phyloP scores from a whole-genome alignment of 2,888 invertebrate genomes.

The Dromius quadrimaculatus region DNA sequence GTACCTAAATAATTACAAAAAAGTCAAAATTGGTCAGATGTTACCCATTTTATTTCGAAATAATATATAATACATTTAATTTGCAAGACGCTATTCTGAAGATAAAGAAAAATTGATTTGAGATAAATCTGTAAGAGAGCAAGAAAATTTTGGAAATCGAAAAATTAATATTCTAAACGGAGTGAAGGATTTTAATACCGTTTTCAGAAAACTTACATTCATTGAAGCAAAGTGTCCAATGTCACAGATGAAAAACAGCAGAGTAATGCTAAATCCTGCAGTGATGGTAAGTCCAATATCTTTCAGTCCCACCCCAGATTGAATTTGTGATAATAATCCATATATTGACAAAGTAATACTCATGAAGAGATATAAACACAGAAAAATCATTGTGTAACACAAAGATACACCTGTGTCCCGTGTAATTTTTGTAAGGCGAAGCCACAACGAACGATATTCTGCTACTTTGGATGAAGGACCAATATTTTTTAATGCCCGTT shows the following conservation, averaged over 20 bases:
- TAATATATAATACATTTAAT: neutral
- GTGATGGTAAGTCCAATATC: constrained; percentile 79
- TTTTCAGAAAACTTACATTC: constrained; percentile 69
- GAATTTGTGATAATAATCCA: constrained; percentile 79
- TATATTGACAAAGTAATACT: constrained; percentile 82
- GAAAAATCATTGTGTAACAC: constrained; percentile 77
- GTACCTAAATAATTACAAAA: constrained; percentile 67
- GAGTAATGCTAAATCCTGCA: constrained; percentile 73
- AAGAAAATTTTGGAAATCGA: constrained; percentile 10
- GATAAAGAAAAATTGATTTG: no score
- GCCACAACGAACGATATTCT: constrained; percentile 79
- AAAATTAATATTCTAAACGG: constrained; percentile 11
- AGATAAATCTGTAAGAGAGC: no score
- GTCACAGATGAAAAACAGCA: constrained; percentile 80
- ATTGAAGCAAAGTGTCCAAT: constrained; percentile 81
- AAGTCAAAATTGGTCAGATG: constrained; percentile 5
- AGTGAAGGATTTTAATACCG: no score
- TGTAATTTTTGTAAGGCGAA: constrained; percentile 76
- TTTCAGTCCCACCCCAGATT: constrained; percentile 79
- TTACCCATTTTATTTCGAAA: constrained; percentile 16
- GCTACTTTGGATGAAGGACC: constrained; percentile 78
- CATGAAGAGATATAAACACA: constrained; percentile 77
- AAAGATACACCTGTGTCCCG: constrained; percentile 76
- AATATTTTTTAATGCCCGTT: constrained; percentile 75
- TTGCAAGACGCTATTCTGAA: no score